Percentiles rank a stretch among this genome's conserved stretches.
phyloP scores from a whole-genome alignment of 2,888 invertebrate species.

The Diarsia mendica region DNA sequence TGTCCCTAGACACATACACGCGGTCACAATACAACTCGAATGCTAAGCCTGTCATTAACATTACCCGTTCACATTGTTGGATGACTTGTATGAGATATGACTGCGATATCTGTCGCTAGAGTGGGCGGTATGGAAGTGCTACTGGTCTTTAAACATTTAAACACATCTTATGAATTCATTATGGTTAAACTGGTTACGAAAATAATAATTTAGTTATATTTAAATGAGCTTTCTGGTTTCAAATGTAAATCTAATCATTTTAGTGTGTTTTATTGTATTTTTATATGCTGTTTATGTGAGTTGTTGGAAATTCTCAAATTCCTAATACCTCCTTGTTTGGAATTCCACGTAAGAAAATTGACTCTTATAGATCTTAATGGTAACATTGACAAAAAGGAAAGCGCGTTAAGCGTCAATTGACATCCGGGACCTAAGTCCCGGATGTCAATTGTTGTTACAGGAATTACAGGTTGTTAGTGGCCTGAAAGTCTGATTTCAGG shows the following conservation, averaged over 20 bases:
- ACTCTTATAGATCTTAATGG: neutral
- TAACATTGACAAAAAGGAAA: neutral
- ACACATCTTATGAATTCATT: slow-evolving; percentile 16
- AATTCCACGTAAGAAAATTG: neutral
- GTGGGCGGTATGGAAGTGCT: slow-evolving; percentile 38
- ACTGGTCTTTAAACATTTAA: slow-evolving; percentile 47
- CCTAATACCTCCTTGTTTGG: neutral
- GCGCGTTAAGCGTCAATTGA: too few species aligned
- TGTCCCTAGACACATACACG: slow-evolving; percentile 4
- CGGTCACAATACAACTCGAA: slow-evolving; percentile 61
- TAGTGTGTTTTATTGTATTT: neutral
- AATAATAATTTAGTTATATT: slow-evolving; percentile 1
- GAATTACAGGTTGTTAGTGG: too few species aligned
- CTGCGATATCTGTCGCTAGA: slow-evolving; percentile 25
- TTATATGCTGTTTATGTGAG: neutral
- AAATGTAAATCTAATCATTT: neutral
- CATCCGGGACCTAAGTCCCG: too few species aligned
- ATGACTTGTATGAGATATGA: slow-evolving; percentile 36
- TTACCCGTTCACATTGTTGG: slow-evolving; percentile 48
- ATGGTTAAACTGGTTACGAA: neutral
- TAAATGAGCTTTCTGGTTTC: neutral
- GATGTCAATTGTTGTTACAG: neutral
- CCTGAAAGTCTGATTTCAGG: too few species aligned
- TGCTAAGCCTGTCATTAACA: slow-evolving; percentile 63
- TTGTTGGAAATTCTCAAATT: neutral